phyloP scores from a whole-genome alignment of 2,888 invertebrate genomes.

The Pyrrhia umbra region DNA sequence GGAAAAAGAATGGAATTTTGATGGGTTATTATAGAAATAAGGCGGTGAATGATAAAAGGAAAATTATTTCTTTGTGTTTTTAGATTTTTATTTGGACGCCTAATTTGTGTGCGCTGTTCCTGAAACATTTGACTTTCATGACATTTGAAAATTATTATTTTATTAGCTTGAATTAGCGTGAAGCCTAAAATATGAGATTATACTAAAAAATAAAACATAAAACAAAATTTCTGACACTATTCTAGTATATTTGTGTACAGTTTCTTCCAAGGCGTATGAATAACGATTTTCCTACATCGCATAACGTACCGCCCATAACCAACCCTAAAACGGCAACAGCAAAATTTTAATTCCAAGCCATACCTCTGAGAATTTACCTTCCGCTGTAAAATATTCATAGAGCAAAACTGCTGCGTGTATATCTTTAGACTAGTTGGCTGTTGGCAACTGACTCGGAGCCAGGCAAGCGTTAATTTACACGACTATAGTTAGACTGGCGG shows the following conservation, averaged over 20 bases:
- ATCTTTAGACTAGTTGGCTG: constrained; percentile 55
- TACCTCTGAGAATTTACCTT: constrained; percentile 42
- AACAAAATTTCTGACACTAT: no score
- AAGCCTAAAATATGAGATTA: no score
- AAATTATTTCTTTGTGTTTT: constrained; percentile 15
- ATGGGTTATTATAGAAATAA: constrained; percentile 43
- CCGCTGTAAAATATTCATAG: constrained; percentile 59
- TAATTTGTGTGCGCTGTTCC: neutral
- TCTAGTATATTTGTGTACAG: no score
- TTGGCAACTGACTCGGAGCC: constrained; percentile 36
- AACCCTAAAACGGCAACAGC: neutral
- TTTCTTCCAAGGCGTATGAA: no score
- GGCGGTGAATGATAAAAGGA: constrained; percentile 19
- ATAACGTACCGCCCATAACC: no score
- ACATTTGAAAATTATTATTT: no score
- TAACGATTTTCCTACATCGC: no score
- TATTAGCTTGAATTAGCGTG: no score
- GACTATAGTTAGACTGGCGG: constrained; percentile 47
- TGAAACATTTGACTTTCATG: neutral
- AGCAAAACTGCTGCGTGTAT: constrained; percentile 39
- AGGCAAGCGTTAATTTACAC: constrained; percentile 50
- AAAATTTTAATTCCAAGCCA: constrained; percentile 20
- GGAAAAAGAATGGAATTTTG: constrained; percentile 48
- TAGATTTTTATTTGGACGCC: neutral
- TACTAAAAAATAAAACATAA: no score